Conservation (phyloP, 2,888 invertebrate genomes). For the Habroteleia sp. region DNA sequence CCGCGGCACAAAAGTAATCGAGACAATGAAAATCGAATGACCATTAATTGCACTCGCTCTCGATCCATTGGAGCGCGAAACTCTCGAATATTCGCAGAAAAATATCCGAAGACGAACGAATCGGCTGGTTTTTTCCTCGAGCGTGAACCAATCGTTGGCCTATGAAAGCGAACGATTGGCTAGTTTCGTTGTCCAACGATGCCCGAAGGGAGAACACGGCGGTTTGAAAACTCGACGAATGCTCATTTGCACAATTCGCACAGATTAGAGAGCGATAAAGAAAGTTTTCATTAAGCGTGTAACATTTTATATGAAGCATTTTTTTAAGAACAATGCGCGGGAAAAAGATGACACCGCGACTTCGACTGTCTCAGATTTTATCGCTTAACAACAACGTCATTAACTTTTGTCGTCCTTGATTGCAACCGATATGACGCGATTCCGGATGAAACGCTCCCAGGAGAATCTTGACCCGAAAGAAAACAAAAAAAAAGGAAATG, state of each 20-base stretch:
- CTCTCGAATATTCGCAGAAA: slow-evolving; percentile 41
- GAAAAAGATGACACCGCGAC: slow-evolving; percentile 7
- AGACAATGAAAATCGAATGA: slow-evolving; percentile 70
- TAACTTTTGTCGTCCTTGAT: too few species aligned
- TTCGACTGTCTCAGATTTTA: too few species aligned
- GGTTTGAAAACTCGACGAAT: slow-evolving; percentile 18
- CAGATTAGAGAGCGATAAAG: slow-evolving; percentile 61
- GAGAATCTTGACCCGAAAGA: too few species aligned
- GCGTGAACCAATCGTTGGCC: slow-evolving; percentile 22
- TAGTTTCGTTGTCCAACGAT: slow-evolving; percentile 40
- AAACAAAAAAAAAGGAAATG: too few species aligned
- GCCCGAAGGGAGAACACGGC: slow-evolving; percentile 24
- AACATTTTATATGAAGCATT: slow-evolving; percentile 24
- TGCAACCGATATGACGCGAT: too few species aligned
- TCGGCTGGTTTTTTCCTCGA: slow-evolving; percentile 24
- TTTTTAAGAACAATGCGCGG: slow-evolving; percentile 36
- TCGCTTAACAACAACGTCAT: too few species aligned
- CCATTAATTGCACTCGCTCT: slow-evolving; percentile 66
- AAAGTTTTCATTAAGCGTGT: slow-evolving; percentile 48
- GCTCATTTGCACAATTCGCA: slow-evolving; percentile 45
- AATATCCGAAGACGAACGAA: slow-evolving; percentile 8
- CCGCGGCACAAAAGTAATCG: slow-evolving; percentile 55
- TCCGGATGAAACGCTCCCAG: too few species aligned
- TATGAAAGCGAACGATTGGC: slow-evolving; percentile 45
- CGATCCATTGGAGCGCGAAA: slow-evolving; percentile 53